These are phyloP conservation scores for Hylaeus anthracinus DNA, from an alignment of 1,140 invertebrate genomes.

Conservation along the genomic window DNA sequence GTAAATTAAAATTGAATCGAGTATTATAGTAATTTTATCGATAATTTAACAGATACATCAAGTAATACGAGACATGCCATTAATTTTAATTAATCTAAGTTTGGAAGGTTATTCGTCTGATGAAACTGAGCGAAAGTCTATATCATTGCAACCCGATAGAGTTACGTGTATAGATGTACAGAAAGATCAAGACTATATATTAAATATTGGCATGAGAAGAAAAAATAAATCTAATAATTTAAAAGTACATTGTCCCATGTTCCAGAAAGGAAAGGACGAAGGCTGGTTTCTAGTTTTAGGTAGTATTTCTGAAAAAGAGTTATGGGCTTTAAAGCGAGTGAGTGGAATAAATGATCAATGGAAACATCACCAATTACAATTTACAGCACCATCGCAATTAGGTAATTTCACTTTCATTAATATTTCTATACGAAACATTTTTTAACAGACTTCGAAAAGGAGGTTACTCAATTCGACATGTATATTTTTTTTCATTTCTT, in stretches of 20 bases:
- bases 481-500: neutral
- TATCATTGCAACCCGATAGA: constrained; percentile 73
- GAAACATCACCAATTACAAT: constrained; percentile 82
- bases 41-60: constrained; percentile 75
- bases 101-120: constrained; percentile 82
- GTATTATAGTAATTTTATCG: constrained; percentile 12
- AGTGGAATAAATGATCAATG: constrained; percentile 73
- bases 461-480: too few relatives aligned
- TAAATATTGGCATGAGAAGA: constrained; percentile 83
- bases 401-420: constrained; percentile 76
- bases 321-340: constrained; percentile 92
- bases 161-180: constrained; percentile 84
- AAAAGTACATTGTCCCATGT: constrained; percentile 90
- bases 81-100: constrained; percentile 82
- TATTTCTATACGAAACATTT: constrained; percentile 15
- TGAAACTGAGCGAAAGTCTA: constrained; percentile 77
- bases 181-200: constrained; percentile 87
- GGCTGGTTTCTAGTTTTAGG: constrained; percentile 97
- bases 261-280: constrained; percentile 96
- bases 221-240: constrained; percentile 78
- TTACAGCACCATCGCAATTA: constrained; percentile 83
- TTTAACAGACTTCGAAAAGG: neutral
- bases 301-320: constrained; percentile 85
- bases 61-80: constrained; percentile 85
- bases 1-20: constrained; percentile 8